Conservation (phyloP, 2,888 invertebrate species). For the Platycheirus rosarum region DNA sequence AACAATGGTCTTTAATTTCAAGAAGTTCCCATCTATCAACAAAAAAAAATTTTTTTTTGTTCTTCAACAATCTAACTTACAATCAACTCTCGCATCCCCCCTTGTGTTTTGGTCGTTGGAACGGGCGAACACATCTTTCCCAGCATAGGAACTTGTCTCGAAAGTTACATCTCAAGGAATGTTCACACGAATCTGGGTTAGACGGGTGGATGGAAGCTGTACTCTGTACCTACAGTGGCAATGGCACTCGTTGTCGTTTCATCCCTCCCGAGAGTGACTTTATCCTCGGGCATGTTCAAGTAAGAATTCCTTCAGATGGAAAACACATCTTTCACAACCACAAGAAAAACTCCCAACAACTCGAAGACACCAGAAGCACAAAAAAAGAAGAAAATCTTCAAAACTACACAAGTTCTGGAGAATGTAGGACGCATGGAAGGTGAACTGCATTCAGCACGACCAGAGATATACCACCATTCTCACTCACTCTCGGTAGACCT, state of each 20-base stretch:
- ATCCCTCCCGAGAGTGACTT: constrained; percentile 55
- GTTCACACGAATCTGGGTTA: constrained; percentile 70
- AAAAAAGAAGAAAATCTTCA: constrained; percentile 35
- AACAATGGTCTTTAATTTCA: constrained; percentile 67
- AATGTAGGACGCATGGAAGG: constrained; percentile 3
- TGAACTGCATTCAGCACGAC: constrained; percentile 1
- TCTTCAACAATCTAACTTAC: constrained; percentile 32
- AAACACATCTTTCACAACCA: constrained; percentile 64
- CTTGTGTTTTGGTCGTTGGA: not conserved
- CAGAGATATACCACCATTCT: constrained; percentile 41
- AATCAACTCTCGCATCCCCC: constrained; percentile 33
- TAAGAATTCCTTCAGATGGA: constrained; percentile 63
- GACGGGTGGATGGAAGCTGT: constrained; percentile 19
- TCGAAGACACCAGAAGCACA: constrained; percentile 12
- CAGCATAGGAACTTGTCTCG: constrained; percentile 14
- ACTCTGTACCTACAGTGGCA: not conserved
- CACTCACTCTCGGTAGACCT: constrained; percentile 53
- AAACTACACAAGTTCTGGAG: constrained; percentile 47
- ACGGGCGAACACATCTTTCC: constrained; percentile 59
- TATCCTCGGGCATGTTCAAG: constrained; percentile 48
- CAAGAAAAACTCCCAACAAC: constrained; percentile 50
- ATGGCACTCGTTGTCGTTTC: constrained; percentile 15
- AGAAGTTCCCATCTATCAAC: constrained; percentile 28
- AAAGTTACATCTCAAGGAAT: constrained; percentile 59
- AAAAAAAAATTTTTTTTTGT: too few species aligned